Percentiles rank a stretch among this genome's conserved stretches.
Evolutionary conservation across 1,140 invertebrate species (phyloP).

Genomic region (Homalodisca vitripennis): DNA sequence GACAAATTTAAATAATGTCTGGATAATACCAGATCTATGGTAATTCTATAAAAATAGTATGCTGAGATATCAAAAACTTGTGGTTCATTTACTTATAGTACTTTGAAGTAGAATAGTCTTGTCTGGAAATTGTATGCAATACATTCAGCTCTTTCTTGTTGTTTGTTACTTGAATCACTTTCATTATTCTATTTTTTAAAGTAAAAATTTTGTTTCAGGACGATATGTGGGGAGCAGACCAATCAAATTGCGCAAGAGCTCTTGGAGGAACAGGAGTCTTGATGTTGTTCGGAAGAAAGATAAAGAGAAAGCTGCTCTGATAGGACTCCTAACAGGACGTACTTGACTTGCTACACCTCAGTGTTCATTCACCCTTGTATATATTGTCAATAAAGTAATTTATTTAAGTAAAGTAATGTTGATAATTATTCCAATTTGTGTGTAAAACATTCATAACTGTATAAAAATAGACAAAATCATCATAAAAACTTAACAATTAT

Average conservation of each 20-base stretch:
- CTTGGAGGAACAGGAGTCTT: constrained; percentile 92
- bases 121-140: too few relatives aligned
- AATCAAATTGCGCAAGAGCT: constrained; percentile 96
- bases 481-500: too few relatives aligned
- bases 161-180: neutral
- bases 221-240: constrained; percentile 97
- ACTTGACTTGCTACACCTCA: constrained; percentile 1
- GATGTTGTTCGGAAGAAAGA: constrained; percentile 95
- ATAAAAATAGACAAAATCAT: too few relatives aligned
- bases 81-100: too few relatives aligned
- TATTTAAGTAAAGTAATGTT: neutral
- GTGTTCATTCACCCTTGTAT: neutral
- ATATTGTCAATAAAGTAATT: constrained; percentile 2
- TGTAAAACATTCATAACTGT: too few relatives aligned
- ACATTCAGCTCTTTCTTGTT: too few relatives aligned
- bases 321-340: constrained; percentile 64
- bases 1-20: too few relatives aligned
- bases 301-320: constrained; percentile 80
- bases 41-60: too few relatives aligned
- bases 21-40: too few relatives aligned
- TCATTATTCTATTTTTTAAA: constrained; percentile 7
- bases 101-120: too few relatives aligned
- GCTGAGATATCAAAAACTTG: too few relatives aligned
- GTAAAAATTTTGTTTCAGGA: constrained; percentile 53
- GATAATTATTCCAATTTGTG: too few relatives aligned